Percentiles rank a stretch among this genome's conserved stretches.
phyloP scores from a whole-genome alignment of 1,140 invertebrate genomes.

The Lepidurus couesii region DNA sequence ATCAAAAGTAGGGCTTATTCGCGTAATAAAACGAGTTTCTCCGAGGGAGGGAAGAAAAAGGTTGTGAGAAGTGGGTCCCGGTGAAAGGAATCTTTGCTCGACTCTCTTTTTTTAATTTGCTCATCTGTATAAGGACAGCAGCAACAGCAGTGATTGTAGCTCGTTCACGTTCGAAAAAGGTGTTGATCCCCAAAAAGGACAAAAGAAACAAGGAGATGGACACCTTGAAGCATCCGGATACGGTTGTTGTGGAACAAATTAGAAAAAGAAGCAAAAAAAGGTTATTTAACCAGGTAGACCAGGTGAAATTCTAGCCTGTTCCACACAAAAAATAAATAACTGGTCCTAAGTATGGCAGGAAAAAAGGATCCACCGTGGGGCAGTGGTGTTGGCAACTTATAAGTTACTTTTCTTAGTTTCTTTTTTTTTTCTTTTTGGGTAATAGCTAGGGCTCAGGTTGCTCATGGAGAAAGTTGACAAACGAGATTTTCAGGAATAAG shows the following conservation, averaged over 20 bases:
- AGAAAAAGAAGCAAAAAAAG: not conserved
- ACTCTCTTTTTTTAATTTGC: not conserved
- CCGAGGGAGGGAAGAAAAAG: not conserved
- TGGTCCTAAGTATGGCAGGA: too few relatives aligned
- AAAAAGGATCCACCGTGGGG: too few relatives aligned
- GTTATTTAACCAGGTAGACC: conserved; percentile 9
- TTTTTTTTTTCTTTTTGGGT: too few relatives aligned
- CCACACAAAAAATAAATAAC: too few relatives aligned
- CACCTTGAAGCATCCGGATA: not conserved
- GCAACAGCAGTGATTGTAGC: not conserved
- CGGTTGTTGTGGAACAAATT: not conserved
- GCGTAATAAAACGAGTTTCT: not conserved
- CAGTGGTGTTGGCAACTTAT: too few relatives aligned
- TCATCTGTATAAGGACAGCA: not conserved
- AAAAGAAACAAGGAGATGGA: conserved; percentile 24
- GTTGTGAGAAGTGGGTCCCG: not conserved
- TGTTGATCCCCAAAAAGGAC: not conserved
- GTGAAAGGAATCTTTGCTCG: conserved; percentile 4
- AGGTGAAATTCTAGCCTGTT: not conserved
- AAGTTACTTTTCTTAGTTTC: too few relatives aligned
- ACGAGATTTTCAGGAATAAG: not conserved
- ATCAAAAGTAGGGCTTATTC: conserved; percentile 15
- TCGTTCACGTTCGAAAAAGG: not conserved
- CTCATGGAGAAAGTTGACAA: conserved; percentile 4
- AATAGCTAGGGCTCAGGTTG: too few relatives aligned